Evolutionary conservation across 2,888 invertebrate genomes (phyloP), one percentile per base, ranked within the genome.

Genomic region (Phorcus lineatus): DNA sequence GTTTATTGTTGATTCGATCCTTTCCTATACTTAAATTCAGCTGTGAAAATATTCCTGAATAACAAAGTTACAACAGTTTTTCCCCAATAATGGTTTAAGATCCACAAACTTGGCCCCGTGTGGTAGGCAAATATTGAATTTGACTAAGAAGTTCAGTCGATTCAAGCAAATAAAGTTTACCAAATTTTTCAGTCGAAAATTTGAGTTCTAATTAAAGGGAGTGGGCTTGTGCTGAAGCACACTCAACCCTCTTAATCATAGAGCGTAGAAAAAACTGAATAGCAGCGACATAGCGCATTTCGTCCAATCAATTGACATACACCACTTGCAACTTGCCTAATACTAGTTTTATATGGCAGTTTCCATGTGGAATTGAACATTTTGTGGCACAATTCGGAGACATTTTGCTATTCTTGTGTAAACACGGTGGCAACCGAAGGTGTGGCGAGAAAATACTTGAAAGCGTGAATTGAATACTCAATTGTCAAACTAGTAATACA

Each of bases 141-240:
- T 70, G 70, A 70, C 31, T n/a, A 36, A 70, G 70, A 36, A 19
- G 36, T 70, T 70, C 70, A 28, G 40, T 70, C 70, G 70, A 40
- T 70, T 70, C 70, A 40, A 36, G 40, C 70, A 70, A 70, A 70
- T 40, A 70, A 70, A 40, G 36, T 70, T 70, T 70, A 40, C 31
- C 19, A 40, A 70, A 70, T 36, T 40, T 70, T 70, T 40, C 40
- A n/a, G 17, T 47, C 47, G 31, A 40, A 70, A 70, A 70, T 70
- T 70, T 70, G 70, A 70, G 70, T 70, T 40, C 70, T 70, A 70
- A 70, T 70, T 70, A 70, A 70, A 70, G 70, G 70, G 40, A 31
- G 19, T 36, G 28, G 36, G 40, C 36, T 70, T 31, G 36, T 11
- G 19, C 11, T 70, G 70, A 36, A 40, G 40, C 19, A n/a, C 70